A percentile compares a stretch with the other conserved stretches of the same genome.
These are phyloP conservation scores for Neoarius graeffei DNA, from an alignment of 2,113 vertebrate species.

Conservation along the genomic window DNA sequence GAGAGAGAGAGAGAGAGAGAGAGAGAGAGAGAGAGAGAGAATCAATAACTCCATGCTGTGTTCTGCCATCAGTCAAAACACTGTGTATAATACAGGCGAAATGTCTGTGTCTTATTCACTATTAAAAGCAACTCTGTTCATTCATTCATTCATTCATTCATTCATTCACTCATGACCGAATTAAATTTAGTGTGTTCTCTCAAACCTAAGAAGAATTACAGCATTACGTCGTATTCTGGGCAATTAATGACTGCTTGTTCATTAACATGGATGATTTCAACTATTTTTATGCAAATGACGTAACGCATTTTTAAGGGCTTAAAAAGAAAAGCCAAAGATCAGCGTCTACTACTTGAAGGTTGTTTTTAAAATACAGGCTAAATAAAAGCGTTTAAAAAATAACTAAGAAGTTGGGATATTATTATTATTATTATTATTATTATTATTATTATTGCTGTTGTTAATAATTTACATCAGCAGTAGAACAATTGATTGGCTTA, in stretches of 20 bases:
- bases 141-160: neutral
- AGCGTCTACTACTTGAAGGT: neutral
- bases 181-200: neutral
- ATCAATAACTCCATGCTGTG: conserved; percentile 28
- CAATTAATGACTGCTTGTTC: conserved; percentile 27
- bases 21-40: conserved; percentile 20
- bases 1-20: conserved; percentile 16
- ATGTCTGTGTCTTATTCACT: neutral
- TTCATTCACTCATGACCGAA: neutral
- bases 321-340: neutral
- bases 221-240: neutral
- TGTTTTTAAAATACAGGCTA: neutral
- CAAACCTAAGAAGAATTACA: neutral
- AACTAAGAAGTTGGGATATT: neutral
- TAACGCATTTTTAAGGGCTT: neutral
- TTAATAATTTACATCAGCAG: neutral
- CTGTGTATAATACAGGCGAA: neutral
- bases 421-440: neutral
- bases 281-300: conserved; percentile 31
- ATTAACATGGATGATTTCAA: conserved; percentile 13
- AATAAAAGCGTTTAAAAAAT: neutral
- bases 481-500: neutral
- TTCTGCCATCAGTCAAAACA: conserved; percentile 22
- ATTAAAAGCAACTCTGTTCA: neutral
- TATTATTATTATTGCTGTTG: neutral